Percentiles rank a stretch among this genome's conserved stretches.
These are phyloP conservation scores for Tipula unca DNA, from an alignment of 2,888 invertebrate species.

Conservation along the genomic window DNA sequence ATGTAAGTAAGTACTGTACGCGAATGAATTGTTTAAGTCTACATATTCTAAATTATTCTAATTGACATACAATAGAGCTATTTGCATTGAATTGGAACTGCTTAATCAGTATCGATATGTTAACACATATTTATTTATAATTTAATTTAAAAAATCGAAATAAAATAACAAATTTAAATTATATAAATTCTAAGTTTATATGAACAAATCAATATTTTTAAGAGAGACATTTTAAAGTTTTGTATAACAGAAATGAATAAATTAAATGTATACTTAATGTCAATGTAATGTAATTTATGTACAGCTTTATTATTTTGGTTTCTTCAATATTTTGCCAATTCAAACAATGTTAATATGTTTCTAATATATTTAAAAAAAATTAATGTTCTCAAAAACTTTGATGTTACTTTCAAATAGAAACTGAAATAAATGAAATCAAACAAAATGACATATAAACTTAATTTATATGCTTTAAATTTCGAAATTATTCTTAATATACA, in stretches of 20 bases:
- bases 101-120: background rate
- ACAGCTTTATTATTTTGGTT: background rate
- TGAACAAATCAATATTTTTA: background rate
- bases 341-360: background rate
- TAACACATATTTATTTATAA: background rate
- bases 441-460: background rate
- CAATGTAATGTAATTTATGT: slow-evolving; percentile 14
- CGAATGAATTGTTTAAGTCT: background rate
- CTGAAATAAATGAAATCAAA: background rate
- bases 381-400: background rate
- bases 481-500: background rate
- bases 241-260: background rate
- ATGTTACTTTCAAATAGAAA: background rate
- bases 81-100: background rate
- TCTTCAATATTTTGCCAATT: background rate
- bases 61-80: background rate
- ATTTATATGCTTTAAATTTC: background rate
- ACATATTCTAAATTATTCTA: background rate
- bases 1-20: background rate
- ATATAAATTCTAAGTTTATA: background rate
- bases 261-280: slow-evolving; percentile 8
- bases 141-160: background rate
- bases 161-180: slow-evolving; percentile 2
- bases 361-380: background rate
- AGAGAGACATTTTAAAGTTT: background rate